Evolutionary conservation across 2,113 vertebrate genomes (phyloP).

Genomic region (Fulmarus glacialis): DNA sequence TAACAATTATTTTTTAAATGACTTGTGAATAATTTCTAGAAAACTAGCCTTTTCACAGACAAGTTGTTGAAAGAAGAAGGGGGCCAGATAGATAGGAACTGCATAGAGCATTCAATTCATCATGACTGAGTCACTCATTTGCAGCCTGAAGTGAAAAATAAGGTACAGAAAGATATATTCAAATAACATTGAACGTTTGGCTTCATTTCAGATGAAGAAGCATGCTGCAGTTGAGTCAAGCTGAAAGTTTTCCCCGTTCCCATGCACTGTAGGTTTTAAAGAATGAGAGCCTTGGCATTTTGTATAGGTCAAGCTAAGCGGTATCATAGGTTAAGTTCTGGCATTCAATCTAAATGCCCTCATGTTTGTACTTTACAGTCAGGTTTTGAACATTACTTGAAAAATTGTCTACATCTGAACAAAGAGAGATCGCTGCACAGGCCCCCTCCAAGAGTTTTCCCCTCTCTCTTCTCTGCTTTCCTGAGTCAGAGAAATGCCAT

Average conservation of each 20-base stretch:
- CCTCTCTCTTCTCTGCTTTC: not conserved
- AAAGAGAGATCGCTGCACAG: not conserved
- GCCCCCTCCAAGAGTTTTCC: not conserved
- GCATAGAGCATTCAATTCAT: not conserved
- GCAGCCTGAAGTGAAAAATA: slow-evolving; percentile 5
- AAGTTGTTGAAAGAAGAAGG: not conserved
- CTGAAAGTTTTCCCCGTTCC: not conserved
- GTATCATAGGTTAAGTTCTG: slow-evolving; percentile 22
- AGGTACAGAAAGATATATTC: not conserved
- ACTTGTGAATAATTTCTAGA: not conserved
- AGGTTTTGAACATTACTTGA: not conserved
- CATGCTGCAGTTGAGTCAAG: not conserved
- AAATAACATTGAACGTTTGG: not conserved
- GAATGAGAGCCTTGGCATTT: not conserved
- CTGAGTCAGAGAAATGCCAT: not conserved
- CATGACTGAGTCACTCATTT: not conserved
- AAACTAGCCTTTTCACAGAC: not conserved
- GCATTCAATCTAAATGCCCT: not conserved
- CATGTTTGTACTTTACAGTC: not conserved
- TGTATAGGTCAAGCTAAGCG: slow-evolving; percentile 5
- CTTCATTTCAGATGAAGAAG: not conserved
- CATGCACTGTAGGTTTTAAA: not conserved
- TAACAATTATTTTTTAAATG: not conserved
- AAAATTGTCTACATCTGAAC: not conserved
- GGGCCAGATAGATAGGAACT: not conserved